phyloP scores from a whole-genome alignment of 2,888 invertebrate species.

The Proisotoma minuta region DNA sequence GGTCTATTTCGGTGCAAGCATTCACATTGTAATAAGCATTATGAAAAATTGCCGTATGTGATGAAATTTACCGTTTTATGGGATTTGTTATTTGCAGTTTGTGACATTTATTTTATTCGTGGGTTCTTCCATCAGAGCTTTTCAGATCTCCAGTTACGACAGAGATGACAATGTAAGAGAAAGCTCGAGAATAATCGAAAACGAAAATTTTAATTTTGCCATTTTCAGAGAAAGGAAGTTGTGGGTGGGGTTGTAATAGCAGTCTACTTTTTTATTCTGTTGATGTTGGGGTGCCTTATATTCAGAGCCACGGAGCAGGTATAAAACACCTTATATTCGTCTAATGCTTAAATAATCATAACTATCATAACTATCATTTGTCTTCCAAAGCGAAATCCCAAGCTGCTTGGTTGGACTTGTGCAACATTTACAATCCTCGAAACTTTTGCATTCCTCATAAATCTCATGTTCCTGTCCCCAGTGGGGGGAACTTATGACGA shows the following conservation, averaged over 20 bases:
- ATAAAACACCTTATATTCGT: background rate
- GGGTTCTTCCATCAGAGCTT: slow-evolving; percentile 29
- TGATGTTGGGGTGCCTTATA: slow-evolving; percentile 33
- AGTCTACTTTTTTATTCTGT: slow-evolving; percentile 33
- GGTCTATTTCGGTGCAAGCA: slow-evolving; percentile 36
- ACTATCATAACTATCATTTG: background rate
- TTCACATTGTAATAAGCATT: slow-evolving; percentile 33
- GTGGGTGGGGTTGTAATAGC: slow-evolving; percentile 30
- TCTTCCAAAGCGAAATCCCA: slow-evolving; percentile 25
- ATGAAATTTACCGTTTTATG: slow-evolving; percentile 1
- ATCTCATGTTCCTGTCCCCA: slow-evolving; percentile 31
- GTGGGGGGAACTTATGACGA: slow-evolving; percentile 34
- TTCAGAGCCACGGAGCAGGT: slow-evolving; percentile 38
- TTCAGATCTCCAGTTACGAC: slow-evolving; percentile 26
- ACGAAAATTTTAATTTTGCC: background rate
- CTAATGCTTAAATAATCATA: background rate
- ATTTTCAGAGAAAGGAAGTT: slow-evolving; percentile 27
- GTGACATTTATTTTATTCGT: slow-evolving; percentile 31
- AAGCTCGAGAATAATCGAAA: too few species aligned
- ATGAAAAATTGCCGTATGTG: background rate
- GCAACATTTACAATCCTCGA: slow-evolving; percentile 33
- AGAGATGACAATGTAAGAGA: slow-evolving; percentile 32
- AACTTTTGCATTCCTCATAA: slow-evolving; percentile 36
- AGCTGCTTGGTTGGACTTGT: slow-evolving; percentile 37
- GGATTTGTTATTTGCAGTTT: slow-evolving; percentile 21